Evolutionary conservation across 2,113 vertebrate species (phyloP).

Genomic region (Atractosteus spatula): DNA sequence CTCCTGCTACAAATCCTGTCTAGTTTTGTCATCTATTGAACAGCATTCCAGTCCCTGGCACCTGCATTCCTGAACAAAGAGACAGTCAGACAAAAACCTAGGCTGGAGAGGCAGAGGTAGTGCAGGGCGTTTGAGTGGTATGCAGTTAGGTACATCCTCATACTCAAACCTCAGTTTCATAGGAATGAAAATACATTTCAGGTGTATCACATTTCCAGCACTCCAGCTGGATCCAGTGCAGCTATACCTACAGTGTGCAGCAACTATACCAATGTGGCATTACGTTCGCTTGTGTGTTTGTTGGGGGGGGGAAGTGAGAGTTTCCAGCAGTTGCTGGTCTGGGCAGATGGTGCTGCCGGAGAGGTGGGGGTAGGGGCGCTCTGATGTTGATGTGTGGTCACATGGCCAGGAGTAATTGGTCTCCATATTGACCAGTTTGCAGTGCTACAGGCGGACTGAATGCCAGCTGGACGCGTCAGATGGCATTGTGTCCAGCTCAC

Average conservation of each 20-base stretch:
- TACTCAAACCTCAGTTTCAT: no score
- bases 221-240: slow-evolving; percentile 14
- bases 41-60: no score
- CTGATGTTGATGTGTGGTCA: slow-evolving; percentile 63
- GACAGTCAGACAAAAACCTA: no score
- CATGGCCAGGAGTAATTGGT: slow-evolving; percentile 70
- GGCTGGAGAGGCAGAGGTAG: no score
- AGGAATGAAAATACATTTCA: no score
- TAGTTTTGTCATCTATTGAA: no score
- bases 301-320: slow-evolving; percentile 32
- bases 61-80: no score
- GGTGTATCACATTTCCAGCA: not conserved
- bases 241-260: no score
- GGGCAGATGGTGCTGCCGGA: slow-evolving; percentile 58
- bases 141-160: no score
- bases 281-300: slow-evolving; percentile 49
- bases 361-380: slow-evolving; percentile 36
- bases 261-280: not conserved
- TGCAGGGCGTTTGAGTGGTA: no score
- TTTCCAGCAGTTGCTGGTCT: slow-evolving; percentile 67
- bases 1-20: no score
- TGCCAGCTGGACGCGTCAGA: slow-evolving; percentile 72
- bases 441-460: slow-evolving; percentile 59
- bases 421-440: slow-evolving; percentile 74
- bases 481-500: slow-evolving; percentile 63